phyloP scores from a whole-genome alignment of 1,140 invertebrate genomes.

The Uloborus diversus region DNA sequence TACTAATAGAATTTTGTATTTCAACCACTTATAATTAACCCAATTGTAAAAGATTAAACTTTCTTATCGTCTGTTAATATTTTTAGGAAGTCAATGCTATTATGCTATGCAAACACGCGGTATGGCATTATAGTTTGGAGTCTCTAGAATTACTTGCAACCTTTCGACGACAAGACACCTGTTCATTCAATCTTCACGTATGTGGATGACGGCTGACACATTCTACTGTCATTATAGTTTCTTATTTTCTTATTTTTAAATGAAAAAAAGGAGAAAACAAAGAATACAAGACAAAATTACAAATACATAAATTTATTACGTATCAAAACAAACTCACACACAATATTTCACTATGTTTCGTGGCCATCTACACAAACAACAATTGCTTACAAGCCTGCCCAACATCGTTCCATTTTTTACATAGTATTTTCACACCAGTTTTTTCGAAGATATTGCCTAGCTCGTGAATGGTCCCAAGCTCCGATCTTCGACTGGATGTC shows the following conservation, averaged over 20 bases:
- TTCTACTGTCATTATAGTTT: neutral
- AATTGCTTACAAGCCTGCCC: conserved; percentile 21
- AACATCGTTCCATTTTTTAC: conserved; percentile 8
- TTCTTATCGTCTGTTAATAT: too few relatives aligned
- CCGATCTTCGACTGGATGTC: conserved; percentile 30
- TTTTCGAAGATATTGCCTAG: conserved; percentile 14
- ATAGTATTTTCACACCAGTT: neutral
- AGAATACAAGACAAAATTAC: neutral
- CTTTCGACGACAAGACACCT: too few relatives aligned
- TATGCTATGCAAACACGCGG: too few relatives aligned
- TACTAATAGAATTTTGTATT: too few relatives aligned
- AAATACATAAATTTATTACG: conserved; percentile 56
- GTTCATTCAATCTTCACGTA: too few relatives aligned
- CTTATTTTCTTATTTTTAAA: neutral
- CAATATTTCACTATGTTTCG: conserved; percentile 47
- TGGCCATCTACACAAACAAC: conserved; percentile 48
- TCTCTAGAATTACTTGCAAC: too few relatives aligned
- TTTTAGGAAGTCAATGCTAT: too few relatives aligned
- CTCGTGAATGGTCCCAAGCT: conserved; percentile 51
- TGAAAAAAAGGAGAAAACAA: neutral
- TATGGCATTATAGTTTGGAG: too few relatives aligned
- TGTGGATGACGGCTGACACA: too few relatives aligned
- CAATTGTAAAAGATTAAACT: too few relatives aligned
- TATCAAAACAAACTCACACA: conserved; percentile 54
- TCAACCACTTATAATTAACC: too few relatives aligned